Base-by-base conservation (phyloP, 2,888 invertebrate genomes). In the Aspidapion aeneum region DNA sequence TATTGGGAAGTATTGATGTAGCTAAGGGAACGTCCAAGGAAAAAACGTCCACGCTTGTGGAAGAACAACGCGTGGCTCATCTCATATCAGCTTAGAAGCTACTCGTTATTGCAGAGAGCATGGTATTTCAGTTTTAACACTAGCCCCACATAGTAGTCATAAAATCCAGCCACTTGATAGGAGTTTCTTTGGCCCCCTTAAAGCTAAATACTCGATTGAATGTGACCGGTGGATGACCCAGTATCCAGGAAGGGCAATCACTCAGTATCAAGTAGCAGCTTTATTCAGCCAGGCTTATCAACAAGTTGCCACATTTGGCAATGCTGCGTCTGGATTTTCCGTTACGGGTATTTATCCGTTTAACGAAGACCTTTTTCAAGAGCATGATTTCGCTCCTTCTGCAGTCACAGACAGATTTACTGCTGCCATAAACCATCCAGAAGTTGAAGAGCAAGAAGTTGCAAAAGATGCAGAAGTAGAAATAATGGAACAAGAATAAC, bases 41-140 rank as follows among this genome's bases (percentile, higher is more conserved):
- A n/a, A n/a, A n/a, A n/a, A n/a, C n/a, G n/a, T n/a, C n/a, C n/a
- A n/a, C n/a, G n/a, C n/a, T n/a, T n/a, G n/a, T n/a, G n/a, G n/a
- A n/a, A n/a, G n/a, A n/a, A n/a, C n/a, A n/a, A n/a, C n/a, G n/a
- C n/a, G n/a, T n/a, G n/a, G n/a, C n/a, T n/a, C n/a, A n/a, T 51
- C 59, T 12, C 63, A 63, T 21, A 54, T 59, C 20, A 56, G 22
- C 20, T 55, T 63, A 17, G 12, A 55, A 52, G 59, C 57, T 16
- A 56, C 54, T 12, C 18, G 22, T 5, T 60, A 52, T 35, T 63
- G 60, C 35, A 55, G 60, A 35, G 9, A 16, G n/a, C 20, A 63
- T 49, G 16, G 18, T 3, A 63, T 60, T 18, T 18, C 51, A 16
- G 52, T 63, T 5, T 18, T 60, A 1, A 35, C 60, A 22, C 35